Conservation (phyloP, 2,888 invertebrate genomes). For the Agelastica alni region DNA sequence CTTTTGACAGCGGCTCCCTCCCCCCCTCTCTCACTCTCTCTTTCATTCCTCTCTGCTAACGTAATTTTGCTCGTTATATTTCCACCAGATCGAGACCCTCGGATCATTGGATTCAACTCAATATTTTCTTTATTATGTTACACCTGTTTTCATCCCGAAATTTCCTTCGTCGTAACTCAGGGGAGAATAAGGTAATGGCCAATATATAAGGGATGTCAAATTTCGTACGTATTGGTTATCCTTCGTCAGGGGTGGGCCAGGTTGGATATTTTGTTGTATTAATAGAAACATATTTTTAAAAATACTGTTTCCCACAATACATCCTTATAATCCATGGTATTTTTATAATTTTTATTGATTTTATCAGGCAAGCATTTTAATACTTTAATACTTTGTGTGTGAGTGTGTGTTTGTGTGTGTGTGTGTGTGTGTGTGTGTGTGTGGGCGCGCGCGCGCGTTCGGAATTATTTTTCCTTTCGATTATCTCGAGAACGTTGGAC, state of each 20-base stretch:
- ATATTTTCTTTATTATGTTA: slow-evolving; percentile 31
- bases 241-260: neutral
- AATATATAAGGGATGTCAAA: slow-evolving; percentile 28
- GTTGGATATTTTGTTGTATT: slow-evolving; percentile 5
- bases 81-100: slow-evolving; percentile 20
- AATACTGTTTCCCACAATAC: too few species aligned
- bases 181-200: slow-evolving; percentile 27
- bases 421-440: too few species aligned
- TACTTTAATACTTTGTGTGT: too few species aligned
- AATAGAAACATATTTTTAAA: too few species aligned
- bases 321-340: too few species aligned
- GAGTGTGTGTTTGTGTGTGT: too few species aligned
- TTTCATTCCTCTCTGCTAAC: slow-evolving; percentile 6
- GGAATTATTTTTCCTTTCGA: too few species aligned
- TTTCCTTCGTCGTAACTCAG: slow-evolving; percentile 26
- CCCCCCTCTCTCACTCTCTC: too few species aligned
- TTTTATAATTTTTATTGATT: too few species aligned
- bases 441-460: too few species aligned
- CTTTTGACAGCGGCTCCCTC: slow-evolving; percentile 9
- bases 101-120: slow-evolving; percentile 31
- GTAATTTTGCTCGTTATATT: slow-evolving; percentile 23
- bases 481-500: too few species aligned
- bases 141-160: slow-evolving; percentile 30
- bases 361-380: too few species aligned
- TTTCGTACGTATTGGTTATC: slow-evolving; percentile 20